Evolutionary conservation across 2,113 vertebrate genomes (phyloP).

Genomic region (Conger conger): DNA sequence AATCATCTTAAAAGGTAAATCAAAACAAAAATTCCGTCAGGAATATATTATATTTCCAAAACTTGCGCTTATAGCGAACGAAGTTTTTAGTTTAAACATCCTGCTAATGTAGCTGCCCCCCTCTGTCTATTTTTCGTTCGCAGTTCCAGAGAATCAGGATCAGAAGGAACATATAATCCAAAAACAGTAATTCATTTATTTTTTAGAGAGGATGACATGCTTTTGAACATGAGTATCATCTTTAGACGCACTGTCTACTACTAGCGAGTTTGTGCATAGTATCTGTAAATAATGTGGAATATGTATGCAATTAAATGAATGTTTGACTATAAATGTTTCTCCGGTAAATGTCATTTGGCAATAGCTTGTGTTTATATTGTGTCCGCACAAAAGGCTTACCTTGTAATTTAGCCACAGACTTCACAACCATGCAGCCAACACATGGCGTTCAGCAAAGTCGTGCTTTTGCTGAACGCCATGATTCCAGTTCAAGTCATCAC

Average conservation of each 20-base stretch:
- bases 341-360: not conserved
- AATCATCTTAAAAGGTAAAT: no score
- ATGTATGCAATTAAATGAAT: not conserved
- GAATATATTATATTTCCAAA: no score
- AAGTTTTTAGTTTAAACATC: no score
- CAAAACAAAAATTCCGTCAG: no score
- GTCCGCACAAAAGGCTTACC: not conserved
- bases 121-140: not conserved
- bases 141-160: not conserved
- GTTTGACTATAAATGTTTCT: not conserved
- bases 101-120: not conserved
- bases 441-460: no score
- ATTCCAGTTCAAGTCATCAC: not conserved
- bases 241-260: not conserved
- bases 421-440: not conserved
- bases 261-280: not conserved
- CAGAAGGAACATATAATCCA: not conserved
- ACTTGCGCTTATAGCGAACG: not conserved
- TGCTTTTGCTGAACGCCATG: not conserved
- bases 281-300: not conserved
- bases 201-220: not conserved
- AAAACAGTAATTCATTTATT: not conserved
- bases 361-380: not conserved
- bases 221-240: not conserved
- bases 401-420: not conserved